Percentiles rank a stretch among this genome's conserved stretches.
These are phyloP conservation scores for Xiphorhynchus elegans DNA, from an alignment of 2,113 vertebrate genomes.

Conservation along the genomic window DNA sequence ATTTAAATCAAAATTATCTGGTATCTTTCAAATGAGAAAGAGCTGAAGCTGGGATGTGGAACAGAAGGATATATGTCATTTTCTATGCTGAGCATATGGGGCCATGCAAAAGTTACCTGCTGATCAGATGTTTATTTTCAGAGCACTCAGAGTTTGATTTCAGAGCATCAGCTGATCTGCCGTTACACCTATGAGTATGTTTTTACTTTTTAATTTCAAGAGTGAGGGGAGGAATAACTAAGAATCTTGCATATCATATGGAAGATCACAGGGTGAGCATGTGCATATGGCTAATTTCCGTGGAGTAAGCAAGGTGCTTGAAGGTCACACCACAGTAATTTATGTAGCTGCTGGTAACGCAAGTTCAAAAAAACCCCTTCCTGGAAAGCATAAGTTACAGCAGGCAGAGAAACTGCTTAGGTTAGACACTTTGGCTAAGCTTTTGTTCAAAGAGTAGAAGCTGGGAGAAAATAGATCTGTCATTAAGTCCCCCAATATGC, in stretches of 20 bases:
- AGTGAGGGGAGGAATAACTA: background rate
- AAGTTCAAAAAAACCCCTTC: constrained; percentile 2
- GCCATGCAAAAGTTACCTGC: background rate
- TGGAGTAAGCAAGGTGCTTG: constrained; percentile 12
- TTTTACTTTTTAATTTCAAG: background rate
- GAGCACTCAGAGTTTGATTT: background rate
- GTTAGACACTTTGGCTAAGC: background rate
- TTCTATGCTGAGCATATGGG: background rate
- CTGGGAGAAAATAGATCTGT: background rate
- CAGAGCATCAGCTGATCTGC: constrained; percentile 4
- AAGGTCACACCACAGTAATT: constrained; percentile 42
- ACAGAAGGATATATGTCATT: background rate
- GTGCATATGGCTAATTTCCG: constrained; percentile 24
- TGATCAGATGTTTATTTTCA: constrained; percentile 10
- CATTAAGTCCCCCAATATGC: background rate
- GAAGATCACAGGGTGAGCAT: background rate
- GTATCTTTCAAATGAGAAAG: background rate
- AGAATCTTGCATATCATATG: background rate
- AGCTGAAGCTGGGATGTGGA: background rate
- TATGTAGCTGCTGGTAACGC: constrained; percentile 5
- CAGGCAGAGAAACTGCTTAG: constrained; percentile 1
- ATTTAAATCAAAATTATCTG: constrained; percentile 3
- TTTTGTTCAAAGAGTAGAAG: background rate
- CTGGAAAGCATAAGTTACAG: constrained; percentile 10
- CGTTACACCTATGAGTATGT: background rate